phyloP scores from a whole-genome alignment of 2,888 invertebrate species.

The Ceramica pisi region DNA sequence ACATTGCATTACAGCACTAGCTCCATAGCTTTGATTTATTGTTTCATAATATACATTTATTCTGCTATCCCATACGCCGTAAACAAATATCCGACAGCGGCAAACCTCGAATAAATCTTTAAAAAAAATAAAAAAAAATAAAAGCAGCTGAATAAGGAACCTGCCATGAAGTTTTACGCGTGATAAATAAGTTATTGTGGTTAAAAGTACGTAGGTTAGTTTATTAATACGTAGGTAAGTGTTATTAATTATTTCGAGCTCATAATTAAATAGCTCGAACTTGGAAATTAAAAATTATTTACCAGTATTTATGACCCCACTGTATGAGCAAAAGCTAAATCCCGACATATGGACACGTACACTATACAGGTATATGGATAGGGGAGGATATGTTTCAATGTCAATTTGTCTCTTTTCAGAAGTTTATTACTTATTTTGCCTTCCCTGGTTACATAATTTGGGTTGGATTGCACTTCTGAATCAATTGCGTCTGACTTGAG shows the following conservation, averaged over 20 bases:
- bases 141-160: slow-evolving; percentile 65
- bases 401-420: background rate
- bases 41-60: slow-evolving; percentile 66
- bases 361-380: too few relatives aligned
- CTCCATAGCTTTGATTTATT: slow-evolving; percentile 67
- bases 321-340: too few relatives aligned
- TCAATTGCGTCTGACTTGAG: too few relatives aligned
- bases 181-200: slow-evolving; percentile 58
- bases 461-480: too few relatives aligned
- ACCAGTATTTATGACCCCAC: too few relatives aligned
- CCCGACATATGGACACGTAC: too few relatives aligned
- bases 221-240: slow-evolving; percentile 7
- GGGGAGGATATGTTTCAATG: background rate
- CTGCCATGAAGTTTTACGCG: slow-evolving; percentile 62
- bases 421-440: background rate
- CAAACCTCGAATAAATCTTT: slow-evolving; percentile 72
- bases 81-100: slow-evolving; percentile 72
- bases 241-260: background rate
- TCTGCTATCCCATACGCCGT: slow-evolving; percentile 67
- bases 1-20: slow-evolving; percentile 62
- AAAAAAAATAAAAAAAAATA: too few relatives aligned
- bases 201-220: slow-evolving; percentile 5
- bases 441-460: too few relatives aligned
- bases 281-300: too few relatives aligned
- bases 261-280: too few relatives aligned